These are phyloP conservation scores for Mustela nigripes DNA, from an alignment of 2,113 vertebrate genomes.

Conservation along the genomic window DNA sequence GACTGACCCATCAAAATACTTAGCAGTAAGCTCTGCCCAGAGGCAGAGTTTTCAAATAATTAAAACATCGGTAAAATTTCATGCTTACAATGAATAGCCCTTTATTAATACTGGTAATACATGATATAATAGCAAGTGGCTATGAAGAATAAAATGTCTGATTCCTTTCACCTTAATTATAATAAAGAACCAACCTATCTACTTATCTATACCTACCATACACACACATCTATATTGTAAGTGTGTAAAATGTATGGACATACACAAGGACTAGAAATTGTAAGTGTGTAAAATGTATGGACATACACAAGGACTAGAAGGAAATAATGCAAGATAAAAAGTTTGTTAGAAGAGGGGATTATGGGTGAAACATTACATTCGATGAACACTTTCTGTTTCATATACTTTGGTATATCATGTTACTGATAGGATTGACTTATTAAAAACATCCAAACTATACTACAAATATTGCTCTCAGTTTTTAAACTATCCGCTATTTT, in stretches of 20 bases:
- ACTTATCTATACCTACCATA: not conserved
- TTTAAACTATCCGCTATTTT: not conserved
- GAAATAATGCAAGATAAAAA: slow-evolving; percentile 16
- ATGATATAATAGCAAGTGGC: not conserved
- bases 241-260: not conserved
- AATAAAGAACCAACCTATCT: slow-evolving; percentile 17
- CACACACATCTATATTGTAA: not conserved
- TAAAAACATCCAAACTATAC: not conserved
- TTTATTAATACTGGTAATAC: slow-evolving; percentile 28
- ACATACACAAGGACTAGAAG: not conserved
- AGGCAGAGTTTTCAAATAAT: slow-evolving; percentile 57
- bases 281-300: not conserved
- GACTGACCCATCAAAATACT: slow-evolving; percentile 42
- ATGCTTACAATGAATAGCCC: not conserved
- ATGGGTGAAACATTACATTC: not conserved
- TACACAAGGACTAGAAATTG: not conserved
- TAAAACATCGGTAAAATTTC: slow-evolving; percentile 52
- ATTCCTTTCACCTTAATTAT: slow-evolving; percentile 21
- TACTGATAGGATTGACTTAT: not conserved
- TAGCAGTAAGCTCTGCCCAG: not conserved
- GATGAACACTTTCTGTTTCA: not conserved
- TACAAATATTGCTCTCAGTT: slow-evolving; percentile 30
- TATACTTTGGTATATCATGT: not conserved
- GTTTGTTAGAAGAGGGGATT: not conserved
- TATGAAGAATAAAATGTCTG: not conserved